A percentile compares a stretch with the other conserved stretches of the same genome.
Evolutionary conservation across 2,797 vertebrate genomes (phyloP).

Genomic region (Siniperca scherzeri): DNA sequence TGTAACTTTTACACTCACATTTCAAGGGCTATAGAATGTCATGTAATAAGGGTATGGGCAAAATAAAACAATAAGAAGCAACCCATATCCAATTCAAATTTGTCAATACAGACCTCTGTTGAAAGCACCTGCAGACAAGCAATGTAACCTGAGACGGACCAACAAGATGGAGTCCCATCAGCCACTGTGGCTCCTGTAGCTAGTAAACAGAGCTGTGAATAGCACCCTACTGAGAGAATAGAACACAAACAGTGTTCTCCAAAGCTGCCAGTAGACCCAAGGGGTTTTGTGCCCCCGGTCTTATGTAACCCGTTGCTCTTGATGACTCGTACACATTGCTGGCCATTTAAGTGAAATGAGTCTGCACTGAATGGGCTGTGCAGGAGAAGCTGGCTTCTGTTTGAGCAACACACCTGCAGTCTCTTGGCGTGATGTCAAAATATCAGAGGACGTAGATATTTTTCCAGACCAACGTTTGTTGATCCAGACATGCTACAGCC

Average conservation of each 20-base stretch:
- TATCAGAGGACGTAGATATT: slow-evolving; percentile 21
- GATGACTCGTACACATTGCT: slow-evolving; percentile 14
- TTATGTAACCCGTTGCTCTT: slow-evolving; percentile 51
- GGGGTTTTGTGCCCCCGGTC: slow-evolving; percentile 42
- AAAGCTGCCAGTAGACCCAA: slow-evolving; percentile 36
- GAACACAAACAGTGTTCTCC: slow-evolving; percentile 64
- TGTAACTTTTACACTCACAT: slow-evolving; percentile 56
- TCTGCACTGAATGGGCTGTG: neutral
- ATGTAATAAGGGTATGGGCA: neutral
- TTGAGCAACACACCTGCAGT: slow-evolving; percentile 45
- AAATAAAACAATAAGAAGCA: slow-evolving; percentile 53
- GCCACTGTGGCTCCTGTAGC: slow-evolving; percentile 65
- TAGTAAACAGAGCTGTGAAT: slow-evolving; percentile 74
- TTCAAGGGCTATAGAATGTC: slow-evolving; percentile 27
- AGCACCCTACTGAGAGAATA: slow-evolving; percentile 59
- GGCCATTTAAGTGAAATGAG: slow-evolving; percentile 23
- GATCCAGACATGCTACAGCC: slow-evolving; percentile 64
- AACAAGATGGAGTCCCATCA: slow-evolving; percentile 54
- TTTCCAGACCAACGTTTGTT: slow-evolving; percentile 23
- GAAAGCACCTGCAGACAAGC: slow-evolving; percentile 50
- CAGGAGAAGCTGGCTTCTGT: slow-evolving; percentile 19
- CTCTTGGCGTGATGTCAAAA: slow-evolving; percentile 27
- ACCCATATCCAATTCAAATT: slow-evolving; percentile 26
- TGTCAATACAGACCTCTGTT: slow-evolving; percentile 45
- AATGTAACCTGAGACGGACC: slow-evolving; percentile 69